Percentiles rank a stretch among this genome's conserved stretches.
These are phyloP conservation scores for Delia radicum DNA, from an alignment of 1,140 invertebrate species.

Conservation along the genomic window DNA sequence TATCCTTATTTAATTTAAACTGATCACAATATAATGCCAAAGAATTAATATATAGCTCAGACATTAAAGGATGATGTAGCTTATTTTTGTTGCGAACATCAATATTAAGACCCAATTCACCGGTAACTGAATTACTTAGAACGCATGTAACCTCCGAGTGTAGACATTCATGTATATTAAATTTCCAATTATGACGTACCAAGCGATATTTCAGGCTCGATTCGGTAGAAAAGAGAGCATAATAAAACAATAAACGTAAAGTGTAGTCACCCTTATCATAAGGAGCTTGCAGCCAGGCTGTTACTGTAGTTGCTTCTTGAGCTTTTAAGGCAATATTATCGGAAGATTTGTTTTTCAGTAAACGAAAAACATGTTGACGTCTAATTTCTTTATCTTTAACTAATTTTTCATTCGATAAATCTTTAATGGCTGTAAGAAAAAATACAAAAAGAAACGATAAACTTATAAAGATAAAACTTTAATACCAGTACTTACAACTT, in stretches of 20 bases:
- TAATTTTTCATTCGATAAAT: conserved; percentile 48
- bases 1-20: conserved; percentile 40
- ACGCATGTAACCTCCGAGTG: conserved; percentile 61
- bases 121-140: conserved; percentile 56
- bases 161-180: conserved; percentile 70
- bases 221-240: conserved; percentile 61
- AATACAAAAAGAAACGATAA: not conserved
- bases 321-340: conserved; percentile 58
- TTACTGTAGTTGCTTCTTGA: conserved; percentile 61
- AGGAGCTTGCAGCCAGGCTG: conserved; percentile 70
- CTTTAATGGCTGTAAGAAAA: conserved; percentile 36
- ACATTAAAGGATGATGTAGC: conserved; percentile 61
- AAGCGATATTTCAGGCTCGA: conserved; percentile 64
- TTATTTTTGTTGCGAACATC: conserved; percentile 69
- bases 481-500: conserved; percentile 49
- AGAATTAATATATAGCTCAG: conserved; percentile 59
- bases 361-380: conserved; percentile 59
- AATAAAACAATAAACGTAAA: conserved; percentile 73
- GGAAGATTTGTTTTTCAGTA: conserved; percentile 50
- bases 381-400: conserved; percentile 57
- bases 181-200: conserved; percentile 67
- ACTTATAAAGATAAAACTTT: not conserved
- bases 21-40: conserved; percentile 46
- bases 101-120: conserved; percentile 63
- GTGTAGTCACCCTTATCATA: conserved; percentile 64